These are phyloP conservation scores for Girardinichthys multiradiatus DNA, from an alignment of 2,113 vertebrate genomes.

Conservation along the genomic window DNA sequence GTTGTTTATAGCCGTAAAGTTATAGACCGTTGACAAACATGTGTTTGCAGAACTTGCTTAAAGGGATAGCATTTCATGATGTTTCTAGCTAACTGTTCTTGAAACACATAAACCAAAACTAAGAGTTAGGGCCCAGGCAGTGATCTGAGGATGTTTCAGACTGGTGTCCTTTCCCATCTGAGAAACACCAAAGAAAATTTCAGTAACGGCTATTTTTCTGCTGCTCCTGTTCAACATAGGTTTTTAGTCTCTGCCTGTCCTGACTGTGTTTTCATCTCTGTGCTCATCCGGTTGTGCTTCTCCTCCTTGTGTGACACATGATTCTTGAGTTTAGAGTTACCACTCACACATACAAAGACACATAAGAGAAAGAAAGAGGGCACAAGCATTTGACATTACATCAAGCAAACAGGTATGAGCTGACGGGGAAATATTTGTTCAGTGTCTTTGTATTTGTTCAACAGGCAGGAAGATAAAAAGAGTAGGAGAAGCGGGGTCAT, in stretches of 20 bases:
- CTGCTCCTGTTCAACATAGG: background rate
- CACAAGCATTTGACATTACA: slow-evolving; percentile 26
- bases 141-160: background rate
- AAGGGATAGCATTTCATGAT: background rate
- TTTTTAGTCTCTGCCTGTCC: background rate
- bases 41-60: background rate
- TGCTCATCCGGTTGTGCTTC: slow-evolving; percentile 6
- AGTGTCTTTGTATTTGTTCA: slow-evolving; percentile 17
- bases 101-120: background rate
- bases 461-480: slow-evolving; percentile 2
- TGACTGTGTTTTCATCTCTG: slow-evolving; percentile 3
- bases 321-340: slow-evolving; percentile 66
- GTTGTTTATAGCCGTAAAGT: background rate
- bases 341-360: slow-evolving; percentile 32
- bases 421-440: slow-evolving; percentile 28
- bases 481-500: background rate
- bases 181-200: background rate
- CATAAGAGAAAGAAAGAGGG: slow-evolving; percentile 10
- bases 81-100: background rate
- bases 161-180: background rate
- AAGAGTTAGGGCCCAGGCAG: background rate
- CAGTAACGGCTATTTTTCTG: too few relatives aligned
- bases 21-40: background rate
- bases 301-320: slow-evolving; percentile 40
- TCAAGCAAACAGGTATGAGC: slow-evolving; percentile 48